Evolutionary conservation across 2,113 vertebrate species (phyloP).

Genomic region (Nycticorax nycticorax): DNA sequence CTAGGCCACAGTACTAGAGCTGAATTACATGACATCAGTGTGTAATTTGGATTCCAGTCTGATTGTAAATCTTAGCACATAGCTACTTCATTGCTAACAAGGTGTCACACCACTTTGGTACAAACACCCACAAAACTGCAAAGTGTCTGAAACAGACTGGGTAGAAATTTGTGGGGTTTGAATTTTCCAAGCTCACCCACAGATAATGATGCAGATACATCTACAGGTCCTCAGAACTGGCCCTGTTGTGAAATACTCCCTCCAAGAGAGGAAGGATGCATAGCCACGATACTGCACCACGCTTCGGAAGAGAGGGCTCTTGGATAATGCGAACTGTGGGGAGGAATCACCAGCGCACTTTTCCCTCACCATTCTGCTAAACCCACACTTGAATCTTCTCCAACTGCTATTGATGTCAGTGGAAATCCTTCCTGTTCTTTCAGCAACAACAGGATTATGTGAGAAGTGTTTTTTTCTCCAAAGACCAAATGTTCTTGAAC

Average conservation of each 20-base stretch:
- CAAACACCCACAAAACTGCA: neutral
- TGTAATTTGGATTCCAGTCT: neutral
- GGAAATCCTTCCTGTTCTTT: neutral
- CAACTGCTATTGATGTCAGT: neutral
- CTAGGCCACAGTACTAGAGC: neutral
- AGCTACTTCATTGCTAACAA: neutral
- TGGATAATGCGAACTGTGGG: neutral
- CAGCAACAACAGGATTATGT: neutral
- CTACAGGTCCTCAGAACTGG: neutral
- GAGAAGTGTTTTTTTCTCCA: neutral
- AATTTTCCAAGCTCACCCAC: neutral
- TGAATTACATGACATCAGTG: neutral
- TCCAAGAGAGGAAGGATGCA: neutral
- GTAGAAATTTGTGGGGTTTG: neutral
- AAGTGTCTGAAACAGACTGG: neutral
- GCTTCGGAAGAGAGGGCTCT: neutral
- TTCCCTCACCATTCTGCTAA: neutral
- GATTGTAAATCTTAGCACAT: neutral
- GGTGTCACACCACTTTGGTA: neutral
- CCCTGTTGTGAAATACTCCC: neutral
- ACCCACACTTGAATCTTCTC: neutral
- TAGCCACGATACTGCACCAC: neutral
- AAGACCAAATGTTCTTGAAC: conserved; percentile 3
- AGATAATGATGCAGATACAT: neutral
- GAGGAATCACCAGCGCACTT: neutral